Base-by-base conservation (phyloP, 2,797 vertebrate genomes). In the Sus cebifrons region DNA sequence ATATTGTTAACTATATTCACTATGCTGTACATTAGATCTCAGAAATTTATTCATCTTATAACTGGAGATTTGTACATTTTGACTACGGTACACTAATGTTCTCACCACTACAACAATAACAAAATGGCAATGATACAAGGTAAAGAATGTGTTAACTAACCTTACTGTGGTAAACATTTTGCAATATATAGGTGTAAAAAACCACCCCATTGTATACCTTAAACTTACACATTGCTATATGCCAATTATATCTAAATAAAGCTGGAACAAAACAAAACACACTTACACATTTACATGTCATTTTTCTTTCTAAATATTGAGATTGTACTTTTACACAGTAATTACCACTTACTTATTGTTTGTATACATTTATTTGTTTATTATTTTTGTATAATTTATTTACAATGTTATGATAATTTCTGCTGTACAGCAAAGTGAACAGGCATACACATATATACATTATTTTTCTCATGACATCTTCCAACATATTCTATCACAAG, bases 241-340 rank as follows among this genome's bases (percentile, higher is more conserved):
- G 29, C 52, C 21, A 78, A 36, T 87, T 87, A 40, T 40, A 87
- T 25, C 56, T 87, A 18, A 93, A 18, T 71, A 81, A 87, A 87
- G 6, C 74, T 79, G n/a, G 21, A 54, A 32, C 14, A 65, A 58
- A 4, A 5, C 58, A 40, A 7, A 86, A 64, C 77, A 71, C 7
- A 92, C 86, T 71, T 82, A 9, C 6, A 68, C 87, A 16, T 40
- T n/a, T 32, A 68, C 87, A 16, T 40, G 36, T 32, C 62, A 68
- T 70, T 67, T 77, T 64, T 58, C 12, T 25, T 92, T 62, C 40
- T 44, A 60, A 84, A 85, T 36, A 2, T 81, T 81, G 21, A 2
- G n/a, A 13, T 89, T 92, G 18, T 89, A 67, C 9, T 18, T 62
- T 84, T 89, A 58, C 3, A 64, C 13, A 65, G 71, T 88, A 84